phyloP scores from a whole-genome alignment of 1,140 invertebrate species.

The Conus betulinus region DNA sequence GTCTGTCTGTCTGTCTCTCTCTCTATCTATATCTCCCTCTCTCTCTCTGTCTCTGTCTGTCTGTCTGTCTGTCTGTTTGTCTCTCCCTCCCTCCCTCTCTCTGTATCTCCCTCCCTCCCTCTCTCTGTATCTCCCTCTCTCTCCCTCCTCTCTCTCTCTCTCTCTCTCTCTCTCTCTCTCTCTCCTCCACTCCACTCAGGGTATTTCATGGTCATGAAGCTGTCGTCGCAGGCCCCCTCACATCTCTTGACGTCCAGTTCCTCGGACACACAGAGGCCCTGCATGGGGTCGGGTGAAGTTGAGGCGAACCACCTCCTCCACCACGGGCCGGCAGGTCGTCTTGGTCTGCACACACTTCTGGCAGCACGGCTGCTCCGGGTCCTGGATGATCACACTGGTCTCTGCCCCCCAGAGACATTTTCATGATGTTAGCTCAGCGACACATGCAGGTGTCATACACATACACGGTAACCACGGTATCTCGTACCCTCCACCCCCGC shows the following conservation, averaged over 20 bases:
- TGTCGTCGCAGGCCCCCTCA: neutral
- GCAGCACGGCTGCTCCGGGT: constrained; percentile 34
- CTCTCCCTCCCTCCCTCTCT: too few relatives aligned
- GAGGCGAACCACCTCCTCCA: constrained; percentile 5
- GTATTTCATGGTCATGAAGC: neutral
- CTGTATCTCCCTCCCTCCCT: too few relatives aligned
- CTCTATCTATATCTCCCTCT: too few relatives aligned
- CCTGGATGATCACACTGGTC: constrained; percentile 1
- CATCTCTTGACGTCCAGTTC: constrained; percentile 3
- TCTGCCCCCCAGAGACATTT: neutral
- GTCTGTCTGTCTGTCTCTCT: too few relatives aligned
- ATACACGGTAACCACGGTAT: too few relatives aligned
- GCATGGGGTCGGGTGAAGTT: constrained; percentile 4
- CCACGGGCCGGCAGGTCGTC: constrained; percentile 12
- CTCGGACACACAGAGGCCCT: constrained; percentile 31
- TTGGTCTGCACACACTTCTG: constrained; percentile 24
- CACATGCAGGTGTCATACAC: too few relatives aligned
- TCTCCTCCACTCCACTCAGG: neutral
- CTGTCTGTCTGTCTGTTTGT: too few relatives aligned
- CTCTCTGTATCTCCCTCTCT: too few relatives aligned
- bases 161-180: too few relatives aligned
- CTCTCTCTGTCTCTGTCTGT: too few relatives aligned
- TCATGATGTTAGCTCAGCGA: too few relatives aligned
- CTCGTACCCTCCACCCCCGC: neutral
- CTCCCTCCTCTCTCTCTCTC: too few relatives aligned